Base-by-base conservation (phyloP, 2,888 invertebrate species). In the Lomographa bimaculata region DNA sequence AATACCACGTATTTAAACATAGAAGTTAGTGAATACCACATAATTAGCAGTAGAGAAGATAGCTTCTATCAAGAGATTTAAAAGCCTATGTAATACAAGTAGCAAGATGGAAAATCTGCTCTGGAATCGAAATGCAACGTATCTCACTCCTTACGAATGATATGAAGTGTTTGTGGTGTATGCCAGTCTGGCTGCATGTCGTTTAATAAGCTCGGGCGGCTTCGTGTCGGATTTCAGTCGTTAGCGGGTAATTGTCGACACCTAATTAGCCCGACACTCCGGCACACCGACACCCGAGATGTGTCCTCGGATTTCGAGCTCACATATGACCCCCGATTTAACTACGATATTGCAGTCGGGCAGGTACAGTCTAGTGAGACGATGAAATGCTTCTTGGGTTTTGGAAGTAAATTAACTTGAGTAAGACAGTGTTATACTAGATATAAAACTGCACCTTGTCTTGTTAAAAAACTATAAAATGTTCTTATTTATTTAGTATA, bases 241-340 rank as follows among this genome's bases (percentile, higher is more conserved):
- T 84, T 84, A 84, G 79, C 68, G 71, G 55, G 79, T 79, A 81
- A 84, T 82, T 81, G 84, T 77, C 78, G 82, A 61, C 82, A 77
- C 74, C 80, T 84, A 84, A 85, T 84, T 83, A 83, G 79, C 71
- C 69, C 61, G 68, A 65, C 68, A 77, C 72, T 77, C 64, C 75
- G 76, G 66, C 44, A 63, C 60, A 65, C 51, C 58, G 60, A 61
- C 71, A 79, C 79, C 68, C 60, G 70, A 43, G 36, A 26, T 8
- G 21, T 25, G 41, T 41, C 12, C 12, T 43, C 42, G 35, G 32
- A 7, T 80, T 74, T 67, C 79, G 68, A 56, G 60, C 63, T 74
- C 83, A 80, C 79, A 80, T 69, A 82, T 81, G 82, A 79, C 79
- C 77, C 71, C 66, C 74, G 71, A 74, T 66, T 73, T 72, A 73